A percentile compares a stretch with the other conserved stretches of the same genome.
phyloP scores from a whole-genome alignment of 2,888 invertebrate genomes.

The Choreutis nemorana region DNA sequence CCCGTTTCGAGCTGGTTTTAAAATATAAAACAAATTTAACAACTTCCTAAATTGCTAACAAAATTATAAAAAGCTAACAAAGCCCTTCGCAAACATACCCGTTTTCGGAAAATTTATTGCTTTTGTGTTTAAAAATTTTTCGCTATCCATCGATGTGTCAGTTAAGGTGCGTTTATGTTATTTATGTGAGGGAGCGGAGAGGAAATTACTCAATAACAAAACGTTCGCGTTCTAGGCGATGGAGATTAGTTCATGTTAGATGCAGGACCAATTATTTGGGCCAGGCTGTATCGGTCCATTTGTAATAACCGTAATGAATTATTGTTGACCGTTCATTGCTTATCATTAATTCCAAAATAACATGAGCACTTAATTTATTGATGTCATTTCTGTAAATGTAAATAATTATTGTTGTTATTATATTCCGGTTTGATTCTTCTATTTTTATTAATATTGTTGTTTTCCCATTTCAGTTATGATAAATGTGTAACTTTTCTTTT shows the following conservation, averaged over 20 bases:
- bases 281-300: constrained; percentile 18
- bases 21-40: too few species aligned
- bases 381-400: too few species aligned
- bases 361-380: too few species aligned
- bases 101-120: constrained; percentile 10
- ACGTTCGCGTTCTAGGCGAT: constrained; percentile 13
- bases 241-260: constrained; percentile 22
- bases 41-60: too few species aligned
- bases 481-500: too few species aligned
- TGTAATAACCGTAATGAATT: constrained; percentile 34
- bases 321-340: constrained; percentile 30
- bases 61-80: constrained; percentile 1
- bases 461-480: too few species aligned
- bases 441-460: too few species aligned
- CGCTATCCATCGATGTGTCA: constrained; percentile 15
- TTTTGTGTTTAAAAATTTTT: constrained; percentile 11
- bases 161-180: constrained; percentile 9
- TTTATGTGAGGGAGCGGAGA: constrained; percentile 11
- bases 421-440: too few species aligned
- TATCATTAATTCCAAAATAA: too few species aligned
- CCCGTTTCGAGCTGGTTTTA: too few species aligned
- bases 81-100: constrained; percentile 3
- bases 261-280: constrained; percentile 34
- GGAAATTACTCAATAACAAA: constrained; percentile 7
- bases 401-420: too few species aligned